These are phyloP conservation scores for Crotalus horridus DNA, from an alignment of 2,113 vertebrate genomes.

Conservation along the genomic window DNA sequence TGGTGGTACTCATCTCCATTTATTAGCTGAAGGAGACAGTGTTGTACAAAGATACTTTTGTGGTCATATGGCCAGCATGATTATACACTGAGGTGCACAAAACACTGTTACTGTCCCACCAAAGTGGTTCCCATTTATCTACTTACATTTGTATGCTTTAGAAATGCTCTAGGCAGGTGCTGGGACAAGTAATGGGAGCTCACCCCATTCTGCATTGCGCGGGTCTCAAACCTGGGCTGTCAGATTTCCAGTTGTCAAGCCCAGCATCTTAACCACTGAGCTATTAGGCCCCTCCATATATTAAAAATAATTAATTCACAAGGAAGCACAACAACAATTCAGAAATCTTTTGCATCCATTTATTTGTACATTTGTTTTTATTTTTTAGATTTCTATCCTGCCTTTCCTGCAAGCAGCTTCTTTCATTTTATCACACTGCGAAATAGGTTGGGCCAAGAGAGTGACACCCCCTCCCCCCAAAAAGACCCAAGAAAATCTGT, in stretches of 20 bases:
- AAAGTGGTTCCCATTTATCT: not conserved
- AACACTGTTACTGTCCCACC: not conserved
- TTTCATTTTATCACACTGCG: not conserved
- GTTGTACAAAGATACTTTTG: not conserved
- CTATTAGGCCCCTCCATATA: not conserved
- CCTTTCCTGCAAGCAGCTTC: not conserved
- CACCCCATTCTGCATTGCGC: not conserved
- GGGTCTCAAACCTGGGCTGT: not conserved
- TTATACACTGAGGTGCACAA: not conserved
- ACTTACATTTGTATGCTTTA: not conserved
- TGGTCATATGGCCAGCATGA: not conserved
- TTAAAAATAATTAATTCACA: not conserved
- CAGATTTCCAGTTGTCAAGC: not conserved
- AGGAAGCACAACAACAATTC: not conserved
- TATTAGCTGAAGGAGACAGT: not conserved
- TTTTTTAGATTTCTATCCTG: not conserved
- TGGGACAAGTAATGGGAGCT: not conserved
- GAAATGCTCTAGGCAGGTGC: not conserved
- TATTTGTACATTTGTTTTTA: not conserved
- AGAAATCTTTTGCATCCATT: not conserved
- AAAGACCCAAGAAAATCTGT: not conserved
- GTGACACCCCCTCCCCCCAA: not conserved
- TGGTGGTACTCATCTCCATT: not conserved
- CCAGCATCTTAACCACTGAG: not conserved
- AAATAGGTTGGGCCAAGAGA: not conserved